phyloP scores from a whole-genome alignment of 2,113 vertebrate genomes.

The Poeciliopsis occidentalis region DNA sequence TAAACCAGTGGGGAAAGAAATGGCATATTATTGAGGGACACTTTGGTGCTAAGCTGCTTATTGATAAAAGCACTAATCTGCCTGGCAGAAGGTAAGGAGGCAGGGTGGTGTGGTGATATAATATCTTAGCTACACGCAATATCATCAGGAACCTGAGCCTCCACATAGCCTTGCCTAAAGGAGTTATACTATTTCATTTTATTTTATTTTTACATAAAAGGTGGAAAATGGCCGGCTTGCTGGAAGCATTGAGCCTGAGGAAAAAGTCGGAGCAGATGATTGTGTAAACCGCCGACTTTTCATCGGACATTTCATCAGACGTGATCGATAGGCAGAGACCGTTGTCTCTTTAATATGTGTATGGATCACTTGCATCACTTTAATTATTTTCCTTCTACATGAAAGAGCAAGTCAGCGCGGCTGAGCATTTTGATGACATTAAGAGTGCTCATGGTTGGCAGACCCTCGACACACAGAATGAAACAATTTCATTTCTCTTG shows the following conservation, averaged over 20 bases:
- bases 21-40: slow-evolving; percentile 82
- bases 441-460: slow-evolving; percentile 45
- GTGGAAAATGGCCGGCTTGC: slow-evolving; percentile 51
- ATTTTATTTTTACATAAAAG: slow-evolving; percentile 61
- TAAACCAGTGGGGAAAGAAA: slow-evolving; percentile 54
- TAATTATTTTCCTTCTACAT: slow-evolving; percentile 63
- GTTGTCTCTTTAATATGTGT: slow-evolving; percentile 60
- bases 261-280: slow-evolving; percentile 40
- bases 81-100: slow-evolving; percentile 82
- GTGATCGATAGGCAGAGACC: slow-evolving; percentile 58
- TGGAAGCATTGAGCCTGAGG: slow-evolving; percentile 27
- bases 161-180: slow-evolving; percentile 75
- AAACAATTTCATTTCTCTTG: slow-evolving; percentile 39
- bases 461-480: slow-evolving; percentile 22
- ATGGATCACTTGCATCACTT: slow-evolving; percentile 62
- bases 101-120: slow-evolving; percentile 79
- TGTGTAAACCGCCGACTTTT: slow-evolving; percentile 49
- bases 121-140: slow-evolving; percentile 80
- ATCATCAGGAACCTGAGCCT: slow-evolving; percentile 77
- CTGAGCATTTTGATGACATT: slow-evolving; percentile 69
- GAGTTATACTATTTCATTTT: slow-evolving; percentile 65
- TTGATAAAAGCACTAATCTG: slow-evolving; percentile 86
- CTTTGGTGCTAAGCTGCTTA: slow-evolving; percentile 84
- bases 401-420: slow-evolving; percentile 60
- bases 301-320: slow-evolving; percentile 66